These are phyloP conservation scores for Gastracanthus pulcherrimus DNA, from an alignment of 2,888 invertebrate genomes.

Conservation along the genomic window DNA sequence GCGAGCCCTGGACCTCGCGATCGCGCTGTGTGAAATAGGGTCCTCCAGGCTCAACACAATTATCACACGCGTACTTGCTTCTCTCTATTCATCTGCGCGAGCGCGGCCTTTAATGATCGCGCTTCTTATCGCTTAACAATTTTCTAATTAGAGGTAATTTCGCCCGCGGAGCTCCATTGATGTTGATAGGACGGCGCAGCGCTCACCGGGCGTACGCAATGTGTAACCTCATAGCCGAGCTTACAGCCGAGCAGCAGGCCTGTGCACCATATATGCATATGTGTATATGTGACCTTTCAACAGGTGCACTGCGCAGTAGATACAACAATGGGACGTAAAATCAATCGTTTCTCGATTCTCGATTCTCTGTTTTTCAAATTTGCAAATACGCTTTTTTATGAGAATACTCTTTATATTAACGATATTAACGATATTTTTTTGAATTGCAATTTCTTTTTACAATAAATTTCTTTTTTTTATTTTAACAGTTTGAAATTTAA, in stretches of 20 bases:
- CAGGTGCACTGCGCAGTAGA: not conserved
- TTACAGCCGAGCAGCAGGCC: too few relatives aligned
- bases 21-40: not conserved
- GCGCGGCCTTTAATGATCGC: slow-evolving; percentile 8
- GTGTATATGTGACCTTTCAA: not conserved
- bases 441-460: too few relatives aligned
- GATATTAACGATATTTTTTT: too few relatives aligned
- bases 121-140: slow-evolving; percentile 35
- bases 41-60: slow-evolving; percentile 31
- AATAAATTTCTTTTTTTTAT: too few relatives aligned
- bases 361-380: not conserved
- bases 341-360: not conserved
- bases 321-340: slow-evolving; percentile 2
- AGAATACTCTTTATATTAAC: too few relatives aligned
- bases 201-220: too few relatives aligned
- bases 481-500: too few relatives aligned
- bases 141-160: slow-evolving; percentile 44
- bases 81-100: not conserved
- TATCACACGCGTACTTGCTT: slow-evolving; percentile 38
- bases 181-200: not conserved
- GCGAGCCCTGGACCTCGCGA: not conserved
- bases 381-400: too few relatives aligned
- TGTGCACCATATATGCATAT: not conserved
- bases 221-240: too few relatives aligned
- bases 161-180: not conserved